Evolutionary conservation across 1,140 invertebrate genomes (phyloP), one percentile per base, ranked within the genome.

Genomic region (Adelges cooleyi): DNA sequence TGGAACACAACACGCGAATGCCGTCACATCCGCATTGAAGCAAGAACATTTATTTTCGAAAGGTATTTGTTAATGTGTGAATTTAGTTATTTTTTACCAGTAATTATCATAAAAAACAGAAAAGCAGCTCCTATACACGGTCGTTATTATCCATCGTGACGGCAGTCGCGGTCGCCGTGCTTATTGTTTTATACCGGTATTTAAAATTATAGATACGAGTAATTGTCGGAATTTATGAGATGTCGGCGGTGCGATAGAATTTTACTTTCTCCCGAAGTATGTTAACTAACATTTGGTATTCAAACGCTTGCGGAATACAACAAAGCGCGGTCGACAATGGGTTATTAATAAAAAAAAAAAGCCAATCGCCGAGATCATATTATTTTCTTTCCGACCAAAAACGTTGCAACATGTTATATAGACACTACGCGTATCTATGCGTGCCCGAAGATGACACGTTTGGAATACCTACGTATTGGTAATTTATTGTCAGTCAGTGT

Each of bases 231-330:
- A 62, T 62, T 62, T 62, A 25, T 62, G 56, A 62, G 29, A 62
- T 62, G 56, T 10, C 56, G 11, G 42, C 33, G 42, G 29, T 33
- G 11, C 29, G 11, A 6, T 33, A n/a, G n/a, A n/a, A 33, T 46
- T 62, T 62, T 62, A 62, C 56, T 62, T 62, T 62, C 56, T 62
- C 56, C 42, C 27, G 18, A 62, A 59, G 54, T 48, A 62, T 62
- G 42, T 27, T 22, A 22, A 48, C 42, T 46, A n/a, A 44, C 15
- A 40, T 44, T 46, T 59, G 29, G 54, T 59, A 59, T 46, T 46
- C 54, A 46, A 17, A 29, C 40, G 46, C 54, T 59, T 59, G 38
- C 42, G 27, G 54, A 23, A 59, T 17, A 29, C 40, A 46, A 46
- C 29, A 46, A 59, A 29, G 42, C 40, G 42, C 40, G 18, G 25